Conservation (phyloP, 2,888 invertebrate species). For the Lysandra bellargus region DNA sequence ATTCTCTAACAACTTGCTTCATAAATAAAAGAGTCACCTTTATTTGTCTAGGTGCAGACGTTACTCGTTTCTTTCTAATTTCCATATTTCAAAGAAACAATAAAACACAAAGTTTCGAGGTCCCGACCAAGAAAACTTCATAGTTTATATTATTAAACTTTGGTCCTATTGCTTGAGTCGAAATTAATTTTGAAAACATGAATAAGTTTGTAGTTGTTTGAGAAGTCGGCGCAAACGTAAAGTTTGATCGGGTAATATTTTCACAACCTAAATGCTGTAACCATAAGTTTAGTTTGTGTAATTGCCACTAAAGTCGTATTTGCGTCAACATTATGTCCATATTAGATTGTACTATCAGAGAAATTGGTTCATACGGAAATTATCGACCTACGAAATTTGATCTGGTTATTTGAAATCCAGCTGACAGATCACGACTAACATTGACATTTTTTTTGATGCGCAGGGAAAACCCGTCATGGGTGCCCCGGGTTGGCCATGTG, state of each 20-base stretch:
- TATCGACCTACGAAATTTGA: no score
- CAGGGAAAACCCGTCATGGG: no score
- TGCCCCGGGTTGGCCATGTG: no score
- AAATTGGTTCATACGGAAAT: no score
- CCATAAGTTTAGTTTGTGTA: neutral
- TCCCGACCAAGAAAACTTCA: constrained; percentile 7
- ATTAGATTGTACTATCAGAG: no score
- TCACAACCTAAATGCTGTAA: neutral
- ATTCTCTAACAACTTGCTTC: neutral
- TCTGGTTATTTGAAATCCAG: no score
- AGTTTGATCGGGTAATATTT: constrained; percentile 1
- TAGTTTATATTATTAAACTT: constrained; percentile 22
- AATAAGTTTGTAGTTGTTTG: constrained; percentile 13
- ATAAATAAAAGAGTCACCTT: neutral
- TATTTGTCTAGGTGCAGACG: neutral
- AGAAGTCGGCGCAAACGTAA: constrained; percentile 1
- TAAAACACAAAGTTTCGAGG: constrained; percentile 13
- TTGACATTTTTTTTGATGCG: no score
- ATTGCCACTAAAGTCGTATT: neutral
- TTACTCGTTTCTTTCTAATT: neutral
- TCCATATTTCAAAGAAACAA: constrained; percentile 18
- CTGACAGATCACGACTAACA: no score
- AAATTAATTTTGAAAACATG: constrained; percentile 22
- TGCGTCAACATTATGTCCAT: neutral
- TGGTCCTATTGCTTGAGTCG: constrained; percentile 14